phyloP scores from a whole-genome alignment of 2,888 invertebrate species.

The Ichneumoninae sp. region DNA sequence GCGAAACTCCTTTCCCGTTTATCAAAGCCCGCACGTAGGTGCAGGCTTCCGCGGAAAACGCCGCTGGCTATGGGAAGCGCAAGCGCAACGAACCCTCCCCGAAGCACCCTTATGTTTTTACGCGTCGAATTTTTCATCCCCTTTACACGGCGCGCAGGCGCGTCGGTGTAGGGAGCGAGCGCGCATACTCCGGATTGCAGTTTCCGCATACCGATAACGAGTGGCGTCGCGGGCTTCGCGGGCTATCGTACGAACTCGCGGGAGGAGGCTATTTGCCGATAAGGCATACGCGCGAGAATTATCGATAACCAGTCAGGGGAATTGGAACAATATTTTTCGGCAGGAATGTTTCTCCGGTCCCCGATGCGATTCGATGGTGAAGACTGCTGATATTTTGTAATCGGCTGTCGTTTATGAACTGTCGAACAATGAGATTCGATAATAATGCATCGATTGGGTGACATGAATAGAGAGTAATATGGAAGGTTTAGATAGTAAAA shows the following conservation, averaged over 20 bases:
- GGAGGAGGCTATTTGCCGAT: background rate
- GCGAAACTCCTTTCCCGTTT: slow-evolving; percentile 40
- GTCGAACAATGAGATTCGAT: too few species aligned
- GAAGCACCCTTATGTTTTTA: slow-evolving; percentile 31
- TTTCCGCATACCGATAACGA: background rate
- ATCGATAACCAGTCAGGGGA: too few species aligned
- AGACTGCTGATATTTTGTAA: too few species aligned
- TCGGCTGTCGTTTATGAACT: too few species aligned
- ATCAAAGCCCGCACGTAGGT: slow-evolving; percentile 4
- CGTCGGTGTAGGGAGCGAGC: background rate
- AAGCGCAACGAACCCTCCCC: slow-evolving; percentile 46
- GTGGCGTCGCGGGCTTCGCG: background rate
- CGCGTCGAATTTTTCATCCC: slow-evolving; percentile 21
- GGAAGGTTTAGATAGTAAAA: too few species aligned
- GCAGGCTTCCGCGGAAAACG: slow-evolving; percentile 18
- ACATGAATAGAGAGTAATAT: too few species aligned
- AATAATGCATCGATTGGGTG: too few species aligned
- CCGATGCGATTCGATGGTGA: too few species aligned
- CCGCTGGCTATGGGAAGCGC: slow-evolving; percentile 32
- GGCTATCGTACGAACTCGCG: background rate
- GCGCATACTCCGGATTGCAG: background rate
- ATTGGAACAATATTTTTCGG: too few species aligned
- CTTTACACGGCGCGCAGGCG: background rate
- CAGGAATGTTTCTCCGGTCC: too few species aligned
- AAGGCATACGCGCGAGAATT: too few species aligned